These are phyloP conservation scores for Scrobipalpa atriplicella DNA, from an alignment of 2,888 invertebrate genomes.

Conservation along the genomic window DNA sequence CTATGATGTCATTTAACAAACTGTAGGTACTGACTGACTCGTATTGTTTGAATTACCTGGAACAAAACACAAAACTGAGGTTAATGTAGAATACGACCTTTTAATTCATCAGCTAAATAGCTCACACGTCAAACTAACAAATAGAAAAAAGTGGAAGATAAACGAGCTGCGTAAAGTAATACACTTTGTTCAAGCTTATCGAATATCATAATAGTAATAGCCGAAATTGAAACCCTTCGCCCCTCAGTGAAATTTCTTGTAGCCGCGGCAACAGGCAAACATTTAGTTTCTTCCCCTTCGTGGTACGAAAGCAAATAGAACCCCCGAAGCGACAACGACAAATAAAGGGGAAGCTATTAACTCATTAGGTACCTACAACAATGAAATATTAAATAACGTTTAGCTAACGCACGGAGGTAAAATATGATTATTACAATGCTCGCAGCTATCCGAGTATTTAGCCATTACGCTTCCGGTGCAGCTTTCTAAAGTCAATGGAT, in stretches of 20 bases:
- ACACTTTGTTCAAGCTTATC: not conserved
- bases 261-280: constrained; percentile 5
- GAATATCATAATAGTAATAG: too few relatives aligned
- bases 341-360: constrained; percentile 23
- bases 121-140: too few relatives aligned
- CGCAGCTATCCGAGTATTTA: constrained; percentile 43
- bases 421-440: constrained; percentile 42
- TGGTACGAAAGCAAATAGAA: constrained; percentile 8
- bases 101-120: too few relatives aligned
- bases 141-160: too few relatives aligned
- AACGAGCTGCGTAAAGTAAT: not conserved
- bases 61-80: constrained; percentile 3
- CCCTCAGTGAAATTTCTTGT: constrained; percentile 6
- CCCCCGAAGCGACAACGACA: constrained; percentile 24
- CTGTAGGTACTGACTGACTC: too few relatives aligned
- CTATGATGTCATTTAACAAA: not conserved
- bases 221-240: constrained; percentile 9
- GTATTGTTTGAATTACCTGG: not conserved
- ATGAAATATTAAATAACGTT: constrained; percentile 30
- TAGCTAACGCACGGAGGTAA: constrained; percentile 36
- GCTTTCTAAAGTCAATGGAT: constrained; percentile 47
- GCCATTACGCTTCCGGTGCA: constrained; percentile 39
- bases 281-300: constrained; percentile 18
- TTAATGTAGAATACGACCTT: not conserved
- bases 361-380: constrained; percentile 25